These are phyloP conservation scores for Agrochola lota DNA, from an alignment of 2,888 invertebrate genomes.

Conservation along the genomic window DNA sequence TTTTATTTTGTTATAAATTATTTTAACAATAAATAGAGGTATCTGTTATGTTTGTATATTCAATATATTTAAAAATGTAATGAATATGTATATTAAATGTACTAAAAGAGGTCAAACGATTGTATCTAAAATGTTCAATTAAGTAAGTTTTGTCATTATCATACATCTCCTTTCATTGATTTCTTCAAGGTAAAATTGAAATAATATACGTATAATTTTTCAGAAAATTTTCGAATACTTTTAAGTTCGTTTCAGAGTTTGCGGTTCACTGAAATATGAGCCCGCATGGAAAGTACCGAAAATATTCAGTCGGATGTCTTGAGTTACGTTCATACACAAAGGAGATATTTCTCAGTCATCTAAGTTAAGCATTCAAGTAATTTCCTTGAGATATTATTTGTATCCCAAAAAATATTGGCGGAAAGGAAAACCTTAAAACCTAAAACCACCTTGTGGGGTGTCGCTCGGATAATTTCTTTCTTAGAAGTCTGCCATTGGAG, in stretches of 20 bases:
- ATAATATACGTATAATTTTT: neutral
- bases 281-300: conserved; percentile 28
- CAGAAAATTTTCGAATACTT: conserved; percentile 7
- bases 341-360: conserved; percentile 47
- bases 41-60: neutral
- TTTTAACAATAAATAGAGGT: no score
- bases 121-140: neutral
- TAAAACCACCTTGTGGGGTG: conserved; percentile 10
- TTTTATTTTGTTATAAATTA: neutral
- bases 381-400: conserved; percentile 47
- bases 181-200: neutral
- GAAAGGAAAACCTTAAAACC: conserved; percentile 11
- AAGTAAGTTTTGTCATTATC: neutral
- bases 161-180: neutral
- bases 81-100: neutral
- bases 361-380: conserved; percentile 52
- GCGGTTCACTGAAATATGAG: conserved; percentile 34
- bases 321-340: conserved; percentile 45
- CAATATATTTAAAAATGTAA: neutral
- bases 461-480: conserved; percentile 32
- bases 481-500: conserved; percentile 19
- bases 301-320: conserved; percentile 55
- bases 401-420: conserved; percentile 23
- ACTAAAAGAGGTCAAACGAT: neutral
- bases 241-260: conserved; percentile 23